These are phyloP conservation scores for Apolygus lucorum DNA, from an alignment of 1,140 invertebrate species.

Conservation along the genomic window DNA sequence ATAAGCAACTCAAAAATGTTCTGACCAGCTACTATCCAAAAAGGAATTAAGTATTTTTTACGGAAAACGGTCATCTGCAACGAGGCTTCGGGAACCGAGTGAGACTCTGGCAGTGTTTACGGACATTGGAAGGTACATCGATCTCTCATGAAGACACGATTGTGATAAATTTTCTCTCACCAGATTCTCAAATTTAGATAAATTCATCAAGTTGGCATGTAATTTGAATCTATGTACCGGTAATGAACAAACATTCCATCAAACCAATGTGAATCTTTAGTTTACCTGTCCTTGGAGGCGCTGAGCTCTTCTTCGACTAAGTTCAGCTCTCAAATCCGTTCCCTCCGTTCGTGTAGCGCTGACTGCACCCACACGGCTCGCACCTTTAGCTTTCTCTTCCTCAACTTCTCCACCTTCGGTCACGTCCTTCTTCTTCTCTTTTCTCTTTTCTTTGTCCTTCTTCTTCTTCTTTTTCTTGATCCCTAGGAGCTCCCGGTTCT, in stretches of 20 bases:
- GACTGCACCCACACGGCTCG: background rate
- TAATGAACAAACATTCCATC: background rate
- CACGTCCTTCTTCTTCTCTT: background rate
- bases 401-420: background rate
- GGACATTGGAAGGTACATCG: background rate
- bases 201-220: background rate
- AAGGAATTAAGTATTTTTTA: too few species aligned
- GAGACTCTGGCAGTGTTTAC: background rate
- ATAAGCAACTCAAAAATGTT: too few species aligned
- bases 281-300: constrained; percentile 18
- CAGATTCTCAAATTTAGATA: background rate
- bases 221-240: background rate
- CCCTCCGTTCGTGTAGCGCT: background rate
- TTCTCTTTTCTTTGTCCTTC: background rate
- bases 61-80: too few species aligned
- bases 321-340: constrained; percentile 21
- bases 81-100: too few species aligned
- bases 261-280: background rate
- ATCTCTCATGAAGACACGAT: background rate
- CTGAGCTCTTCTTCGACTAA: constrained; percentile 22
- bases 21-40: too few species aligned
- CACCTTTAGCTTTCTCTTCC: background rate
- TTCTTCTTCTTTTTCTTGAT: constrained; percentile 10
- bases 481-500: background rate
- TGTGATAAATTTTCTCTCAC: background rate